Evolutionary conservation across 2,888 invertebrate species (phyloP), one percentile per base, ranked within the genome.

Genomic region (Xylocampa areola): DNA sequence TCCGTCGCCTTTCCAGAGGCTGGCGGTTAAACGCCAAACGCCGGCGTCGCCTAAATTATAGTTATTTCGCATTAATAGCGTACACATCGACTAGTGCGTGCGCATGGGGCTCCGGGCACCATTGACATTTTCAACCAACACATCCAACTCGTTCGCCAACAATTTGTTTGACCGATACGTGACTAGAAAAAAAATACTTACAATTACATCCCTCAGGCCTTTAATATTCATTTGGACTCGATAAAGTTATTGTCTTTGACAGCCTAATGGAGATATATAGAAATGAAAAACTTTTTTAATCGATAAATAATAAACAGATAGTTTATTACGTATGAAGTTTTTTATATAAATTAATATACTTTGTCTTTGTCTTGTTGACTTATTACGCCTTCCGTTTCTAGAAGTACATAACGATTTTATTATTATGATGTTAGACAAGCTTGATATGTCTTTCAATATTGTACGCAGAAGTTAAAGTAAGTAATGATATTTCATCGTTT

Each of bases 41-140:
- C 82, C 79, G 77, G 76, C 81, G 82, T 86, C 84, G 69, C 81
- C 86, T 86, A 90, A 90, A 92, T 93, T 88, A 92, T 90, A 91
- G 93, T 91, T 89, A 91, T 91, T 92, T 89, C 76, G 82, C 88
- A 89, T 90, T 90, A 90, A 91, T 88, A 89, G 89, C 87, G 85
- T 83, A 87, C 85, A 84, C 86, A 87, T 87, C 82, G 84, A 80
- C 79, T 76, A 79, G 80, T 89, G 89, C 90, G 88, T 90, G 90
- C 84, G 87, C 85, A 82, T 85, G 81, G 80, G 73, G 82, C 83
- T 85, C 76, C 79, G 29, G 81, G 83, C 83, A 69, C 71, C 81
- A 86, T 86, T 88, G 91, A 89, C 89, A 89, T 90, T 89, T 87
- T 80, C 79, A 79, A 62, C 63, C 67, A 73, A 76, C 76, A 73